Evolutionary conservation across 2,888 invertebrate genomes (phyloP).

Genomic region (Gisinianus flammeolus): DNA sequence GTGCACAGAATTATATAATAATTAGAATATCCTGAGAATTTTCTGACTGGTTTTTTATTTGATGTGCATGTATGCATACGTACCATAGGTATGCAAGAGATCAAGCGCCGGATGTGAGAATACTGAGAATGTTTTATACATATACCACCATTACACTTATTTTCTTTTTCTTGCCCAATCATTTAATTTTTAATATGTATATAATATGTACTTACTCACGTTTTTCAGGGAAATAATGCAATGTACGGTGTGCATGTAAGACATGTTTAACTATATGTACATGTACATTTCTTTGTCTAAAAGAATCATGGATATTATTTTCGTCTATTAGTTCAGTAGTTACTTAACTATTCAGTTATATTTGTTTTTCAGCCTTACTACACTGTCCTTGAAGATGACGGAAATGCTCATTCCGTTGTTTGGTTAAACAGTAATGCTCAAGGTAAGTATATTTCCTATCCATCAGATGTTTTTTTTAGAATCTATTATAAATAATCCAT

Average conservation of each 20-base stretch:
- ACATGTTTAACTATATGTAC: not conserved
- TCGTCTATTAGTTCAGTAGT: not conserved
- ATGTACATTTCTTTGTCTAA: not conserved
- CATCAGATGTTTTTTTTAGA: not conserved
- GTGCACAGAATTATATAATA: no score
- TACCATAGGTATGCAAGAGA: slow-evolving; percentile 44
- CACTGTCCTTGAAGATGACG: slow-evolving; percentile 72
- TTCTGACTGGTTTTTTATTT: no score
- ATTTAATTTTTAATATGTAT: not conserved
- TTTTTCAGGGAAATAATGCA: slow-evolving; percentile 36
- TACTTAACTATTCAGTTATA: not conserved
- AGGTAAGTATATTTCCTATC: slow-evolving; percentile 67
- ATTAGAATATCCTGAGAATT: no score
- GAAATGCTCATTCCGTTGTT: slow-evolving; percentile 75
- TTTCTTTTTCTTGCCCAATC: no score
- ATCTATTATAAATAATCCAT: not conserved
- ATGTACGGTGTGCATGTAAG: slow-evolving; percentile 42
- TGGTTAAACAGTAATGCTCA: slow-evolving; percentile 86
- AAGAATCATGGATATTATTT: not conserved
- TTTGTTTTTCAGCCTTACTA: slow-evolving; percentile 72
- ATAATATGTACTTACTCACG: not conserved
- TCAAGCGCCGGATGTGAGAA: slow-evolving; percentile 49
- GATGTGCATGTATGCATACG: no score
- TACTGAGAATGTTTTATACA: not conserved
- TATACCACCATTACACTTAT: no score